Percentiles rank a stretch among this genome's conserved stretches.
Evolutionary conservation across 2,113 vertebrate species (phyloP).

Genomic region (Candoia aspera): DNA sequence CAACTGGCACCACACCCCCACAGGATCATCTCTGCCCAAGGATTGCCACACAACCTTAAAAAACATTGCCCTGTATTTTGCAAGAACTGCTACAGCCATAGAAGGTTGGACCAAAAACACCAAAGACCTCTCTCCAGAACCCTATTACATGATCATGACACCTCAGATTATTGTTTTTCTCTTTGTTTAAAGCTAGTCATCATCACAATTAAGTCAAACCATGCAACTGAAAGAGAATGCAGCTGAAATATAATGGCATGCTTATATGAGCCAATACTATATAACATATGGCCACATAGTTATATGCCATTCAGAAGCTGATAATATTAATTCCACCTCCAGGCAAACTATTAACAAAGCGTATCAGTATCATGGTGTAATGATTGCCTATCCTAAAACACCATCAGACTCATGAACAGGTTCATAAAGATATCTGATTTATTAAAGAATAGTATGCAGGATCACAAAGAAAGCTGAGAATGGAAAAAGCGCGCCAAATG

Average conservation of each 20-base stretch:
- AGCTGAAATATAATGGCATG: not conserved
- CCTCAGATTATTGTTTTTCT: not conserved
- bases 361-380: too few relatives aligned
- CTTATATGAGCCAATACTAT: not conserved
- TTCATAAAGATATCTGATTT: too few relatives aligned
- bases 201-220: not conserved
- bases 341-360: not conserved
- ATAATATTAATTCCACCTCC: not conserved
- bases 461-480: too few relatives aligned
- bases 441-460: too few relatives aligned
- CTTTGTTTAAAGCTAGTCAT: not conserved
- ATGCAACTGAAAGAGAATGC: not conserved
- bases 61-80: not conserved
- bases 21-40: not conserved
- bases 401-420: too few relatives aligned
- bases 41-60: not conserved
- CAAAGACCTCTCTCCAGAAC: not conserved
- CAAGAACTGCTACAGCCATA: not conserved
- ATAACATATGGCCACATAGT: not conserved
- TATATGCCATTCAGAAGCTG: not conserved
- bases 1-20: not conserved
- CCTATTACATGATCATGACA: too few relatives aligned
- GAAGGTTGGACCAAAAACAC: not conserved
- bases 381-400: too few relatives aligned
- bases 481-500: too few relatives aligned